Evolutionary conservation across 2,888 invertebrate genomes (phyloP), one percentile per base, ranked within the genome.

Genomic region (Ornithoptera alexandrae): DNA sequence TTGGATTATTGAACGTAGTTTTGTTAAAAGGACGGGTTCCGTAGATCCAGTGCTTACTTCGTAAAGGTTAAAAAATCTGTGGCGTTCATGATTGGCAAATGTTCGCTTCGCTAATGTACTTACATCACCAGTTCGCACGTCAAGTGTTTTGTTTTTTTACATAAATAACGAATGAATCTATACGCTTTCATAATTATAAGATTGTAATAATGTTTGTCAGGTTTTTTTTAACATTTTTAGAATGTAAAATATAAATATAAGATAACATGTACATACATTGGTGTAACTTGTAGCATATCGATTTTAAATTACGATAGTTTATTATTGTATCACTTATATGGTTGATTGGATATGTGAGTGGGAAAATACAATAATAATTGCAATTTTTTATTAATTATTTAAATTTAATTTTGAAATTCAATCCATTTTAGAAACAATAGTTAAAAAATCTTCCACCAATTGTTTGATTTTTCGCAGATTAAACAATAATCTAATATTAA

Each of bases 121-220:
- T 91, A 89, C 86, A 87, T 87, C 86, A 88, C 88, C 85, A 79
- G 75, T 87, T 90, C 88, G 22, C 22, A 22, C 22, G 86, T 88
- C 88, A 85, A 81, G 85, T 82, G 77, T 83, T 79, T 82, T 81
- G 22, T 80, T 81, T 79, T 91, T 46, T 46, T 12, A 3, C 15
- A 90, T 92, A 92, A 87, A 92, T 91, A 70, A 92, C 75, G 80
- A 91, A 18, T 85, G 92, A 92, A 92, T 92, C 92, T 90, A 91
- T 91, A 90, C 92, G 92, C 92, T 92, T 92, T 92, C 86, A 84
- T 91, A 90, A 89, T 63, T 84, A 83, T 91, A 92, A 91, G 92
- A 83, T 89, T 89, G 88, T 89, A 90, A 84, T 71, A 79, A 90
- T 91, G 90, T 92, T 90, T 91, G 88, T 91, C 89, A 84, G 86